Conservation (phyloP, 2,888 invertebrate genomes). For the Tridacna gigas region DNA sequence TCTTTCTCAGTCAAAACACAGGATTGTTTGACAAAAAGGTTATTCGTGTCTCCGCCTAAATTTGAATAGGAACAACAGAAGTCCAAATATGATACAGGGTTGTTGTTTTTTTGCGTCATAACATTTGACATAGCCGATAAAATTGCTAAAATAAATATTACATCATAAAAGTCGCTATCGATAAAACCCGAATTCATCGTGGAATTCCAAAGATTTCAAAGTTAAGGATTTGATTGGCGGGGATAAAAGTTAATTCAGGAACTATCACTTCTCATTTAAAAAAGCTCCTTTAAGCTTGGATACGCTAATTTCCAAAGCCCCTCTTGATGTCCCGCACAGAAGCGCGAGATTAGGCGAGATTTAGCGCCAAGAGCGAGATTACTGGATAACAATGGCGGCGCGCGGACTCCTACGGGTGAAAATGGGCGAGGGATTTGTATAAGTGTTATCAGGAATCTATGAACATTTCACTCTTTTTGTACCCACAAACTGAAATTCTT, state of each 20-base stretch:
- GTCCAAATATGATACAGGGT: too few species aligned
- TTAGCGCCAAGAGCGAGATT: conserved; percentile 25
- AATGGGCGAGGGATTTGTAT: conserved; percentile 19
- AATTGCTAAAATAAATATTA: too few species aligned
- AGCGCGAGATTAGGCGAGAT: conserved; percentile 25
- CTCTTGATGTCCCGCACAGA: conserved; percentile 25
- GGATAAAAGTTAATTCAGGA: conserved; percentile 21
- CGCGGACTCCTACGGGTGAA: conserved; percentile 20
- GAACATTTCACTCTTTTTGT: conserved; percentile 6
- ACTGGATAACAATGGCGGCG: conserved; percentile 26
- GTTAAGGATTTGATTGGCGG: not conserved
- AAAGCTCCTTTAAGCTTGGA: conserved; percentile 18
- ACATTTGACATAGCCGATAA: too few species aligned
- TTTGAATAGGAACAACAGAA: too few species aligned
- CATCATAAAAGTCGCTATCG: too few species aligned
- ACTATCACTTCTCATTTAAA: conserved; percentile 22
- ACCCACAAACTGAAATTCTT: too few species aligned
- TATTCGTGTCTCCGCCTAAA: too few species aligned
- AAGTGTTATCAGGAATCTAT: conserved; percentile 13
- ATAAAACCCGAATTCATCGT: too few species aligned
- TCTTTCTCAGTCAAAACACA: too few species aligned
- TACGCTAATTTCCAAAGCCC: conserved; percentile 21
- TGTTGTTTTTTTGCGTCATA: too few species aligned
- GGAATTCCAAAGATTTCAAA: too few species aligned
- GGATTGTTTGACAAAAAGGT: too few species aligned